Evolutionary conservation across 92 coral and sea anemone genomes (phyloP).

Genomic region (Chrysogorgia sp.): DNA sequence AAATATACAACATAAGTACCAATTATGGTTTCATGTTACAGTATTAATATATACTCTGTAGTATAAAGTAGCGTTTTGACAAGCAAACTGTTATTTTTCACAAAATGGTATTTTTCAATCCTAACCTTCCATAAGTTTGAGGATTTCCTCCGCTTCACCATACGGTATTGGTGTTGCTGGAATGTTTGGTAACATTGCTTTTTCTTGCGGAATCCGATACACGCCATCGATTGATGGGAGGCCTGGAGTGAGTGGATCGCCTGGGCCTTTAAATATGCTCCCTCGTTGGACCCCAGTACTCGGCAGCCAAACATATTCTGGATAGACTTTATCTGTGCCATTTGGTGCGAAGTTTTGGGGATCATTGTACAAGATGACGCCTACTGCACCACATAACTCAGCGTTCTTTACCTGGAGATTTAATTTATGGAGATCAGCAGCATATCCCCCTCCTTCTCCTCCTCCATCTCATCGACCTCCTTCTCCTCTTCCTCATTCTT

Average conservation of each 20-base stretch:
- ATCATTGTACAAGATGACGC: slow-evolving; percentile 77
- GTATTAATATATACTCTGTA: neutral
- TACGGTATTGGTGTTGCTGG: slow-evolving; percentile 81
- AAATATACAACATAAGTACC: too few relatives aligned
- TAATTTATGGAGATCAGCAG: neutral
- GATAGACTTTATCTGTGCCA: slow-evolving; percentile 67
- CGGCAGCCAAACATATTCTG: slow-evolving; percentile 82
- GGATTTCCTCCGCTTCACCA: slow-evolving; percentile 68
- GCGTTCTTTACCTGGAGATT: slow-evolving; percentile 82
- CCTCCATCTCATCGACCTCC: too few relatives aligned
- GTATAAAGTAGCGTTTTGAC: too few relatives aligned
- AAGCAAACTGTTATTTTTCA: too few relatives aligned
- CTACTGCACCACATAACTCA: slow-evolving; percentile 72
- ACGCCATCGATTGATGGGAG: slow-evolving; percentile 82
- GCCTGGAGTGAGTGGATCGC: slow-evolving; percentile 86
- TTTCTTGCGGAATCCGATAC: slow-evolving; percentile 58
- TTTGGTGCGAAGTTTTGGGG: slow-evolving; percentile 75
- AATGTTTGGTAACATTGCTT: slow-evolving; percentile 66
- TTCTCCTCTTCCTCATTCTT: too few relatives aligned
- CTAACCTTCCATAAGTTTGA: slow-evolving; percentile 77
- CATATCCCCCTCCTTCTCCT: too few relatives aligned
- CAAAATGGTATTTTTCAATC: neutral
- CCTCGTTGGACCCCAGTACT: slow-evolving; percentile 84
- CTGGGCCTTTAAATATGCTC: slow-evolving; percentile 41
- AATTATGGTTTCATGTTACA: neutral